Percentiles rank a stretch among this genome's conserved stretches.
phyloP scores from a whole-genome alignment of 2,797 vertebrate species.

The Chaetodon trifasciatus region DNA sequence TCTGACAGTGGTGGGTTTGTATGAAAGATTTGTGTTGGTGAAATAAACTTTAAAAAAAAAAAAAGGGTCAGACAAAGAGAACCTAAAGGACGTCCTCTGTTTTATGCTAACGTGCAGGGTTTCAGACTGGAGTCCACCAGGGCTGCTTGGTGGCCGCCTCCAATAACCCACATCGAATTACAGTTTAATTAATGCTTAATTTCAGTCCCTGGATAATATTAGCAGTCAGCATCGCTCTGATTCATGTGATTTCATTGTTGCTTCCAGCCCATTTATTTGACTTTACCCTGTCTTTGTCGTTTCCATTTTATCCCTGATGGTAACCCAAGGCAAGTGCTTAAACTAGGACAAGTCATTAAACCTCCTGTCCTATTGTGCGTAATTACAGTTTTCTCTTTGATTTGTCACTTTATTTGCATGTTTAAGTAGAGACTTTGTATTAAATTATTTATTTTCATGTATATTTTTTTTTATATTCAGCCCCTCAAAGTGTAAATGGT shows the following conservation, averaged over 20 bases:
- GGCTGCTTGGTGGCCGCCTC: conserved; percentile 25
- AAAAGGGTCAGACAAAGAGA: conserved; percentile 27
- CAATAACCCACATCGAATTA: conserved; percentile 30
- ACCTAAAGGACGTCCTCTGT: conserved; percentile 18
- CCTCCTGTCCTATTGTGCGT: conserved; percentile 52
- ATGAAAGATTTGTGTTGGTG: conserved; percentile 47
- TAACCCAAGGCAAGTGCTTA: conserved; percentile 57
- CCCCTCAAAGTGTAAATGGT: conserved; percentile 51
- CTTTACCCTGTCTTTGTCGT: conserved; percentile 53
- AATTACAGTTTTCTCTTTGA: conserved; percentile 63
- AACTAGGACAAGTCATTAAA: conserved; percentile 58
- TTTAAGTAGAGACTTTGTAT: conserved; percentile 70
- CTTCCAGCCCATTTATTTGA: conserved; percentile 54
- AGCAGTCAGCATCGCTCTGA: conserved; percentile 34
- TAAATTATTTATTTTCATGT: conserved; percentile 81
- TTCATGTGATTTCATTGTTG: conserved; percentile 51
- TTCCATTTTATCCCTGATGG: conserved; percentile 52
- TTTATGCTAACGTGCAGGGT: conserved; percentile 19
- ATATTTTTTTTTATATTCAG: conserved; percentile 53
- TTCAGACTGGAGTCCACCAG: conserved; percentile 18
- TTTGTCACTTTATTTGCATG: conserved; percentile 76
- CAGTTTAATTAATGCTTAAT: conserved; percentile 53
- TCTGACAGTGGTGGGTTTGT: conserved; percentile 33
- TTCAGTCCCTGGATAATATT: conserved; percentile 48
- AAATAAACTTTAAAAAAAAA: conserved; percentile 6